Conservation (phyloP, 2,113 vertebrate genomes). For the Salvelinus fontinalis region DNA sequence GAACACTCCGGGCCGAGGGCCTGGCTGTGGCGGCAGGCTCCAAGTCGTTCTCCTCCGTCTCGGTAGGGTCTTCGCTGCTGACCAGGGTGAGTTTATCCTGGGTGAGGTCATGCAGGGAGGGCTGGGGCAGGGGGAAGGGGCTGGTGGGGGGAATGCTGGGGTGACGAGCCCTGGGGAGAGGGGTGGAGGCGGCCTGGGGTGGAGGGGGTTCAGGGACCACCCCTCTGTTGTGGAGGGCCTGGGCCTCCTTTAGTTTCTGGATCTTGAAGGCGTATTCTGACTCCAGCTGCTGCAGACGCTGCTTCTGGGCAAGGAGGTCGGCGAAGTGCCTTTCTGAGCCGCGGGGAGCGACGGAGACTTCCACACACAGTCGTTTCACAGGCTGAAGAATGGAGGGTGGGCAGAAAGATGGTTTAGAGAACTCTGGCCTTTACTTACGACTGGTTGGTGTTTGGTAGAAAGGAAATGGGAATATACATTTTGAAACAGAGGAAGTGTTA, state of each 20-base stretch:
- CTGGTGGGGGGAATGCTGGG: constrained; percentile 68
- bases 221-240: constrained; percentile 80
- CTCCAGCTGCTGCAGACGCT: constrained; percentile 90
- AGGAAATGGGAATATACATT: too few species aligned
- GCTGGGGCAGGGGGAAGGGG: constrained; percentile 85
- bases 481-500: too few species aligned
- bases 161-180: constrained; percentile 62
- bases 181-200: constrained; percentile 63
- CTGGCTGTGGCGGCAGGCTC: constrained; percentile 48
- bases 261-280: constrained; percentile 97
- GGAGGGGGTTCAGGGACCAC: constrained; percentile 65
- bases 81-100: constrained; percentile 92
- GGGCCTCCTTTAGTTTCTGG: constrained; percentile 91
- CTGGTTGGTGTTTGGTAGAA: too few species aligned
- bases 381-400: constrained; percentile 60
- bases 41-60: constrained; percentile 79
- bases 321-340: constrained; percentile 85
- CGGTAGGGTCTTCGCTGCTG: constrained; percentile 78
- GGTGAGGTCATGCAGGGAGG: constrained; percentile 93
- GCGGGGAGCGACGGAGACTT: constrained; percentile 58
- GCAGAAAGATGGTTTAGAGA: too few species aligned
- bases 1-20: constrained; percentile 57
- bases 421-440: not conserved
- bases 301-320: constrained; percentile 90
- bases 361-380: constrained; percentile 82